Base-by-base conservation (phyloP, 1,140 invertebrate genomes). In the Rhyacophila brunnea region DNA sequence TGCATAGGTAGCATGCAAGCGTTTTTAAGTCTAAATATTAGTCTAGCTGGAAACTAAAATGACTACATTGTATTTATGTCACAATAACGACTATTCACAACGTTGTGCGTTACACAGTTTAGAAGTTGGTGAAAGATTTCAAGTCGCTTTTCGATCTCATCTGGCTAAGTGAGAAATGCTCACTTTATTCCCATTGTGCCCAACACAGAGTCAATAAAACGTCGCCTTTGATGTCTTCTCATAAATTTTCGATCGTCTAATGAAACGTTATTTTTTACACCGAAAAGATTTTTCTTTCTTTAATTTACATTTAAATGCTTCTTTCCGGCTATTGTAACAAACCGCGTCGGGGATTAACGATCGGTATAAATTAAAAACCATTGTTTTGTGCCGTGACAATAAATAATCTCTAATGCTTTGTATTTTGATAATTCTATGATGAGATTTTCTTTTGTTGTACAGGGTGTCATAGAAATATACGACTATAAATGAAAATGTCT, bases 41-140 rank as follows among this genome's bases (percentile, higher is more conserved):
- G n/a, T n/a, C n/a, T n/a, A n/a, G n/a, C n/a, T n/a, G n/a, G n/a
- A n/a, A n/a, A n/a, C n/a, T n/a, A n/a, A n/a, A n/a, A n/a, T n/a
- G n/a, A n/a, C n/a, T n/a, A n/a, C n/a, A n/a, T n/a, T n/a, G n/a
- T n/a, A n/a, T n/a, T n/a, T n/a, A n/a, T n/a, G n/a, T n/a, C n/a
- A n/a, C n/a, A n/a, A n/a, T n/a, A n/a, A n/a, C n/a, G n/a, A 3
- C 9, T 28, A 28, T 28, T 28, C 9, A 9, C 3, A 28, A 28
- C 23, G 9, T 28, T 28, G 23, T 28, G 3, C 9, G 23, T 9
- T 28, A 28, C 23, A 28, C 9, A n/a, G n/a, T n/a, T n/a, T n/a
- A n/a, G n/a, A n/a, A n/a, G n/a, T 40, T 38, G 34, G 35, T 18
- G 45, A 57, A 57, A 35, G 46, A 57, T 57, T 49, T 5, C 18